Evolutionary conservation across 2,888 invertebrate species (phyloP).

Genomic region (Minunthozetes semirufus): DNA sequence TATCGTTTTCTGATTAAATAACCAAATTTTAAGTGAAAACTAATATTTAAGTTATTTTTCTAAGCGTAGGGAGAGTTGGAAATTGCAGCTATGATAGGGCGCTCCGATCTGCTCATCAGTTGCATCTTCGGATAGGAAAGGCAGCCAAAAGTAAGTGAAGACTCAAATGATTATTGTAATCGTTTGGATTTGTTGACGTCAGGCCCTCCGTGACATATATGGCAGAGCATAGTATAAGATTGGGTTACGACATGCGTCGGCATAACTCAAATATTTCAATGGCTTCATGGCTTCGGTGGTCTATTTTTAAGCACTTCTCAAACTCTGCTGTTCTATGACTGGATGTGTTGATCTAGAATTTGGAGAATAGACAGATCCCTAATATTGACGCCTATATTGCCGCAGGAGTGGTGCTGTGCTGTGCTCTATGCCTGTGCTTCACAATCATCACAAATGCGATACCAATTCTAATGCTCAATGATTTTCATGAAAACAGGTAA

Average conservation of each 20-base stretch:
- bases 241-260: conserved; percentile 24
- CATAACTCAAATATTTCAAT: conserved; percentile 18
- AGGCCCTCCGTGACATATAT: conserved; percentile 23
- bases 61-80: background rate
- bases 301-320: conserved; percentile 9
- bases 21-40: too few relatives aligned
- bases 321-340: background rate
- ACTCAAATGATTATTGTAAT: background rate
- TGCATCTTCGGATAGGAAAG: background rate
- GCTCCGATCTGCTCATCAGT: background rate
- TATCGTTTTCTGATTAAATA: too few relatives aligned
- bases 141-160: background rate
- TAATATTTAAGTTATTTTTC: too few relatives aligned
- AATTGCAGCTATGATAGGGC: conserved; percentile 6
- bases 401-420: background rate
- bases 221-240: conserved; percentile 17
- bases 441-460: background rate
- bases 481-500: background rate
- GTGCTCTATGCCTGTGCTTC: background rate
- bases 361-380: background rate
- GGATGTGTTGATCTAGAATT: background rate
- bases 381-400: conserved; percentile 5
- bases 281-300: background rate
- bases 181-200: background rate
- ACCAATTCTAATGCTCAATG: background rate